Evolutionary conservation across 2,797 vertebrate genomes (phyloP), one percentile per base, ranked within the genome.

Genomic region (Megaceryle alcyon): DNA sequence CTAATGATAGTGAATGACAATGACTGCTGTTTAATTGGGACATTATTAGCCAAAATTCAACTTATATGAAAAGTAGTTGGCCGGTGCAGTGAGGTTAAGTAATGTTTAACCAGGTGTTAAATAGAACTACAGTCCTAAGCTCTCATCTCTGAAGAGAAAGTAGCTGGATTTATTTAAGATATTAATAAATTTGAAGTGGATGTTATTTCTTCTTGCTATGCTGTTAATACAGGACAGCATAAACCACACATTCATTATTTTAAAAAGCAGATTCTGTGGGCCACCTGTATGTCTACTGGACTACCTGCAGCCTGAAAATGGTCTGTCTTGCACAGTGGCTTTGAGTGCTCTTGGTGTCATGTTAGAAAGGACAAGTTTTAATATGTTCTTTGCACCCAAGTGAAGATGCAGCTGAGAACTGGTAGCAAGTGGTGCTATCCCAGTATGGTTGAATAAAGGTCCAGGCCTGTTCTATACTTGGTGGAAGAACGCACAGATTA

Each of bases 51-150:
- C 93, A 94, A 94, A 95, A 94, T 84, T 82, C 83, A 73, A n/a
- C 53, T 56, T 86, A 33, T 44, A 33, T 87, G 69, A 44, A 71
- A 73, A 82, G 86, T 83, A 89, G 82, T 49, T 70, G 91, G 48
- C 57, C 2, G 3, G 41, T 65, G 65, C 11, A 8, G 54, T 46
- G 78, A 89, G 89, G 89, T 96, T 96, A 95, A 96, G 21, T 39
- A 90, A n/a, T 88, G 92, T 78, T 97, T 95, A 97, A 96, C 85
- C 88, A 97, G 90, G 90, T 95, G 92, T 96, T 96, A 95, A 96
- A 94, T 94, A 86, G 44, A 39, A 25, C 11, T 93, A 43, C 22
- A 92, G 53, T 78, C 44, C 59, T 68, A 70, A 90, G 56, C 35
- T 60, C 14, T 86, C 33, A 4, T 78, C n/a, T 81, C 56, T 71